Conservation (phyloP, 2,113 vertebrate genomes). For the Dunckerocampus dactyliophorus region DNA sequence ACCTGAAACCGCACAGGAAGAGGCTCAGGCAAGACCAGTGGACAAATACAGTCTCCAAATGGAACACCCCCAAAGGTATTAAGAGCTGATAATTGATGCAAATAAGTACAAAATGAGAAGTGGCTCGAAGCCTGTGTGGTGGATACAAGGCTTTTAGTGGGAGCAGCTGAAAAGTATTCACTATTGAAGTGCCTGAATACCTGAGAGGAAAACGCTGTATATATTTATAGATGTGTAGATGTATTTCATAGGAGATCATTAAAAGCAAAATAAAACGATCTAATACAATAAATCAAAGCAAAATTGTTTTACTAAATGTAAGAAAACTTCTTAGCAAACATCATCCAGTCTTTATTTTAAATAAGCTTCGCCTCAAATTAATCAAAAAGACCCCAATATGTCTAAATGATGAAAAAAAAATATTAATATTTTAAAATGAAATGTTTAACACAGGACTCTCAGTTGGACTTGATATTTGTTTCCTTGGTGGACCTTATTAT, state of each 20-base stretch:
- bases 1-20: conserved; percentile 54
- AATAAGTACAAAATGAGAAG: background rate
- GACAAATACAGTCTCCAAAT: conserved; percentile 27
- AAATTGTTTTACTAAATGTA: too few species aligned
- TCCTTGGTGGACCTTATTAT: too few species aligned
- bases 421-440: background rate
- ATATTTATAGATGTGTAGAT: background rate
- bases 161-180: background rate
- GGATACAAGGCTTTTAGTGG: conserved; percentile 5
- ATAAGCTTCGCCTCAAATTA: too few species aligned
- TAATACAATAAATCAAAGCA: too few species aligned
- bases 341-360: too few species aligned
- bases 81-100: background rate
- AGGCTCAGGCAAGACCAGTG: conserved; percentile 28
- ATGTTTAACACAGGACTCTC: too few species aligned
- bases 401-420: background rate
- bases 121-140: background rate
- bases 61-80: conserved; percentile 55
- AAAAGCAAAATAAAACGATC: too few species aligned
- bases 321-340: too few species aligned
- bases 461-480: background rate
- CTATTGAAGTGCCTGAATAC: background rate
- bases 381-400: too few species aligned
- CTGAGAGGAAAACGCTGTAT: background rate
- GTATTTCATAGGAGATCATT: too few species aligned